Percentiles rank a stretch among this genome's conserved stretches.
phyloP scores from a whole-genome alignment of 2,797 vertebrate genomes.

The Aselliscus stoliczkanus region DNA sequence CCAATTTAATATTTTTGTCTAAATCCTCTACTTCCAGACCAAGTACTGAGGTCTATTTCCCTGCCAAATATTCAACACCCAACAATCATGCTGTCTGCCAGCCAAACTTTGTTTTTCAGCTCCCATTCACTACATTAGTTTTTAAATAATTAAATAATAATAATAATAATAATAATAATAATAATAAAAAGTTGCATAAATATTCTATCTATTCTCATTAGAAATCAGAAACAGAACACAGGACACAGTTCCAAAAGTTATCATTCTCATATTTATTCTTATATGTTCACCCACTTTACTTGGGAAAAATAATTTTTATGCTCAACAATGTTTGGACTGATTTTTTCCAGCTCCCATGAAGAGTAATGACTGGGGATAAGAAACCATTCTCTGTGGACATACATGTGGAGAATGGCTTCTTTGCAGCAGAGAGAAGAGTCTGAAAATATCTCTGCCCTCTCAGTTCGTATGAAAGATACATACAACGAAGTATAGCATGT shows the following conservation, averaged over 20 bases:
- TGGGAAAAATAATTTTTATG: slow-evolving; percentile 10
- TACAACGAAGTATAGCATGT: neutral
- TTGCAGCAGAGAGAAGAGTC: neutral
- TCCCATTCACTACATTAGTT: neutral
- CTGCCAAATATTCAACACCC: neutral
- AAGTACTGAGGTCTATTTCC: neutral
- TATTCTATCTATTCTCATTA: neutral
- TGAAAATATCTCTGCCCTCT: neutral
- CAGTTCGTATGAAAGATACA: neutral
- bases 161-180: too few relatives aligned
- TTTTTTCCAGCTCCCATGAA: neutral
- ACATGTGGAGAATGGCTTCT: neutral
- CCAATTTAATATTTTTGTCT: neutral
- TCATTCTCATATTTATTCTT: neutral
- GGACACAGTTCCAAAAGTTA: neutral
- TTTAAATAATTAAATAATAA: neutral
- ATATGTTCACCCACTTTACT: neutral
- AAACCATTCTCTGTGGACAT: neutral
- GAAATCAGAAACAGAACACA: neutral
- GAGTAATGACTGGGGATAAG: neutral
- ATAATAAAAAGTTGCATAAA: neutral
- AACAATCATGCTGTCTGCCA: neutral
- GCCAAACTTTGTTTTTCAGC: neutral
- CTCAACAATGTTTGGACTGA: neutral
- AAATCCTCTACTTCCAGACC: neutral